Evolutionary conservation across 2,113 vertebrate genomes (phyloP).

Genomic region (Machaerirhynchus nigripectus): DNA sequence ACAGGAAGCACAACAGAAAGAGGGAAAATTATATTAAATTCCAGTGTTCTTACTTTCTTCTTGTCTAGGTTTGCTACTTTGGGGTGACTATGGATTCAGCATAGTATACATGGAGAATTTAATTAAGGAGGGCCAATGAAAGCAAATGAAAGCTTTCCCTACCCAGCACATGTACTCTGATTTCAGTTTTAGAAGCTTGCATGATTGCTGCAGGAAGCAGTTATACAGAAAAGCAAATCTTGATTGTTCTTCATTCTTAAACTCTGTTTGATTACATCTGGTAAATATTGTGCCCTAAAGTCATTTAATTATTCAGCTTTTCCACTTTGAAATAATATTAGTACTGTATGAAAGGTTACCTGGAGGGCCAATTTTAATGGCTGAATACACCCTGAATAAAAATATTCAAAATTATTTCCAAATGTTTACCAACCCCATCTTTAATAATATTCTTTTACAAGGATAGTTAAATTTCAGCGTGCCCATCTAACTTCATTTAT

Average conservation of each 20-base stretch:
- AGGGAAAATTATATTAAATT: not conserved
- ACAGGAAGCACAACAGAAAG: not conserved
- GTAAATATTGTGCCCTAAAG: conserved; percentile 29
- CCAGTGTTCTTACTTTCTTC: not conserved
- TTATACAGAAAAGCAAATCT: not conserved
- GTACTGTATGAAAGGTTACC: not conserved
- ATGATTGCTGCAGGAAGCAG: not conserved
- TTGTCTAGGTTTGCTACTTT: not conserved
- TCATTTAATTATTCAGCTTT: conserved; percentile 24
- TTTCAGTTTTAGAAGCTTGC: not conserved
- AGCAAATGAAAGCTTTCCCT: not conserved
- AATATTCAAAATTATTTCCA: not conserved
- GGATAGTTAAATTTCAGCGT: not conserved
- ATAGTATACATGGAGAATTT: not conserved
- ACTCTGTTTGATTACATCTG: conserved; percentile 5
- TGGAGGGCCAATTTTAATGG: conserved; percentile 10
- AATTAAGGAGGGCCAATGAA: not conserved
- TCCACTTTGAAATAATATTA: conserved; percentile 11
- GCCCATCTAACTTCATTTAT: not conserved
- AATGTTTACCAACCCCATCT: not conserved
- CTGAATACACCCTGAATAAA: not conserved
- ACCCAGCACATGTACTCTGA: not conserved
- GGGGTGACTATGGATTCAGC: not conserved
- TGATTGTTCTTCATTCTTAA: not conserved
- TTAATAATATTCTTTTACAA: not conserved